Evolutionary conservation across 2,888 invertebrate genomes (phyloP), one percentile per base, ranked within the genome.

Genomic region (Chrysolina haemoptera): DNA sequence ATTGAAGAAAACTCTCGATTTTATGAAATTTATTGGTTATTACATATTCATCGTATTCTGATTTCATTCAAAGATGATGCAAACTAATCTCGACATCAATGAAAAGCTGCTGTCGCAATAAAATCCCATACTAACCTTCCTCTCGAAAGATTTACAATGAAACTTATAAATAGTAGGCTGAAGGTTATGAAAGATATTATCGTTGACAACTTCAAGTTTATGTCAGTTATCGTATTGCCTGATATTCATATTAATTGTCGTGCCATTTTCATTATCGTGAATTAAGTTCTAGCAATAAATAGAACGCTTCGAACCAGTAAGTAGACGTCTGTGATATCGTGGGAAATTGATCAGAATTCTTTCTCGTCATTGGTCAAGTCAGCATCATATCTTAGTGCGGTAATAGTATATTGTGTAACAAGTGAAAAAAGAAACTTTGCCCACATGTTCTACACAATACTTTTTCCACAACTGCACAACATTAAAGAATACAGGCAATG

Each of bases 161-260:
- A 59, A 27, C 27, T 12, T 59, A 35, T 59, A 59, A 59, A 59
- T 59, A 59, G 59, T 22, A 27, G 22, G 14, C 35, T 59, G 59
- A 59, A 59, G 59, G 59, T 59, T 59, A 35, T n/a, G 27, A 35
- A 35, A 59, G 59, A 35, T 59, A 27, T 59, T 59, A 59, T 59
- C 59, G 59, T 22, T 59, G 59, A 59, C 59, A 59, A 59, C 59
- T 59, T 59, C 59, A 59, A 59, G 59, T 59, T 22, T 59, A 59
- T 59, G n/a, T 59, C 35, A n/a, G n/a, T 59, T 59, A 22, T 59
- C 59, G 27, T 59, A 59, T 59, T 59, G 27, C 27, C n/a, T 35
- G 35, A 27, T 35, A 35, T 27, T 59, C 22, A 22, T 35, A 27
- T 35, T 59, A 59, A 59, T 59, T 27, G 59, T 59, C 59, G 35